Evolutionary conservation across 2,113 vertebrate species (phyloP).

Genomic region (Thomomys bottae): DNA sequence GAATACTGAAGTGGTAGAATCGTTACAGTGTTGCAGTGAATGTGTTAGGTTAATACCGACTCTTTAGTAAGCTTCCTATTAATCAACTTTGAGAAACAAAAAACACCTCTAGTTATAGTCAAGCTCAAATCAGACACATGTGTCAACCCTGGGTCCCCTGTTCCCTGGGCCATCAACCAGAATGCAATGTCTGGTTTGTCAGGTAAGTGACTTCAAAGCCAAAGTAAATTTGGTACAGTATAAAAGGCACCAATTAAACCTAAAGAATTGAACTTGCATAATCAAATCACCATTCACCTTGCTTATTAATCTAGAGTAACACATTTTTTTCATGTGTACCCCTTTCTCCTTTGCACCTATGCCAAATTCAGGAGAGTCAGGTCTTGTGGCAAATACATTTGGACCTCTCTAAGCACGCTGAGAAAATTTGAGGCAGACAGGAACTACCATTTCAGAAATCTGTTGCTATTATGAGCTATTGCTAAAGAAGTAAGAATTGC

Average conservation of each 20-base stretch:
- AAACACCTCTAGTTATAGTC: neutral
- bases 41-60: neutral
- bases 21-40: neutral
- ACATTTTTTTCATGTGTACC: neutral
- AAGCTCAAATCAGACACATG: neutral
- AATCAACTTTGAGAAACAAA: too few relatives aligned
- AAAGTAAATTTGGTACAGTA: neutral
- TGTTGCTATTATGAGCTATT: neutral
- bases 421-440: neutral
- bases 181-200: neutral
- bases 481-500: neutral
- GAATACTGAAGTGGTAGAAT: neutral
- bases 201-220: neutral
- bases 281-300: neutral
- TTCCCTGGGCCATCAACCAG: neutral
- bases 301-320: neutral
- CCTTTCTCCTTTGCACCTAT: neutral
- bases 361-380: neutral
- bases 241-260: neutral
- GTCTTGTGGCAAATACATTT: neutral
- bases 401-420: neutral
- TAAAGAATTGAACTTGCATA: neutral
- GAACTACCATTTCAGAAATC: neutral
- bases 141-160: accelerated
- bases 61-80: neutral